Evolutionary conservation across 2,113 vertebrate genomes (phyloP), one percentile per base, ranked within the genome.

Genomic region (Salvelinus fontinalis): DNA sequence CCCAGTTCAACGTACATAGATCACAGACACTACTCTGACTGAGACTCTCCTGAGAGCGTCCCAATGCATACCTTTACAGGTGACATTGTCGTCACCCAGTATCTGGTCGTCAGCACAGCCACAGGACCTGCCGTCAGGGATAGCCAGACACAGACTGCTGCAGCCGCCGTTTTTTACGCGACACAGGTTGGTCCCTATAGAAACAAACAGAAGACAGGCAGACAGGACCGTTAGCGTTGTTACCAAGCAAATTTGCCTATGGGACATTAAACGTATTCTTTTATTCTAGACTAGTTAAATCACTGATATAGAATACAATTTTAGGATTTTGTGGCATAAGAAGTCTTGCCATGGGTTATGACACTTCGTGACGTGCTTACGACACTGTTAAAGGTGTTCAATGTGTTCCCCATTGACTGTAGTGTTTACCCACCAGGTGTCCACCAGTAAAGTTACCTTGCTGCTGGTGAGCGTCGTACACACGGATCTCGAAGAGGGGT

Each of bases 401-500:
- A 54, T 16, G 51, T 5, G 51, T 12, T 44, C 2, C 39, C 39
- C 39, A 0, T 44, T 3, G 9, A 11, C 8, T 44, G 39, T 12
- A 2, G 39, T 11, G 39, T 44, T 44, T 44, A 3, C 39, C 39
- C 39, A 44, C 8, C 8, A 11, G 13, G 49, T 18, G 16, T 34
- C 8, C 8, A n/a, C 12, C 20, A 9, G 60, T 3, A 24, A 3
- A 11, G 26, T 0, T 81, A 97, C 97, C 97, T 94, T 97, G 96
- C 83, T 99, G 97, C 91, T 99, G 97, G 85, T 97, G 96, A 0
- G 97, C 96, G 0, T 99, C 97, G 2, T 99, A 99, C 90, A 97
- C 98, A 83, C 97, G 94, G 84, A 99, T 99, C 93, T 99, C 97
- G 76, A 98, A 99, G 90, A 98, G 96, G 39, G 97, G 97, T 0